Percentiles rank a stretch among this genome's conserved stretches.
phyloP scores from a whole-genome alignment of 2,797 vertebrate species.

The Hemibagrus guttatus region DNA sequence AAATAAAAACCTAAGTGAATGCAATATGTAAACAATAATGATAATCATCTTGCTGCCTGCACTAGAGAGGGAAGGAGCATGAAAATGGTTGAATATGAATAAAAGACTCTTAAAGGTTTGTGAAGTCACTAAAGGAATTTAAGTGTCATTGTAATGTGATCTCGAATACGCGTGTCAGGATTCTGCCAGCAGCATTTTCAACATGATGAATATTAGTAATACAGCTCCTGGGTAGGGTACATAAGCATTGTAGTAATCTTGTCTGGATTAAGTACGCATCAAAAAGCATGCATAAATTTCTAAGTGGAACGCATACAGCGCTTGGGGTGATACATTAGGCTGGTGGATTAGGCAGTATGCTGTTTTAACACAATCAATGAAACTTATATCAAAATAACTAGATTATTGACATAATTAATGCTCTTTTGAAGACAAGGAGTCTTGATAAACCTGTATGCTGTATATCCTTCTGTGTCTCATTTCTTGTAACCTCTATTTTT shows the following conservation, averaged over 20 bases:
- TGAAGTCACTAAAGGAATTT: slow-evolving; percentile 7
- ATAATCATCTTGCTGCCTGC: neutral
- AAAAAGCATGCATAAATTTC: neutral
- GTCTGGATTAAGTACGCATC: neutral
- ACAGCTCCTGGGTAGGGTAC: neutral
- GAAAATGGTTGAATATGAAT: neutral
- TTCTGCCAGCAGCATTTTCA: neutral
- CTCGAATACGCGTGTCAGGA: slow-evolving; percentile 3
- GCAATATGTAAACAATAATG: neutral
- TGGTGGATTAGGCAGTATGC: neutral
- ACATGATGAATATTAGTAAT: slow-evolving; percentile 17
- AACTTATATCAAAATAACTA: neutral
- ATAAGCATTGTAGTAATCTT: neutral
- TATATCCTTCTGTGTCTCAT: neutral
- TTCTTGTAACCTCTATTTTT: neutral
- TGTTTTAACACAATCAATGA: neutral
- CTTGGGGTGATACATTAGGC: neutral
- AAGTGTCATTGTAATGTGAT: slow-evolving; percentile 4
- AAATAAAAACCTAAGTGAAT: neutral
- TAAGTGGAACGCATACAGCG: neutral
- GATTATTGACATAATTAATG: neutral
- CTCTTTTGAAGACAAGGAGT: neutral
- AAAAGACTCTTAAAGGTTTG: neutral
- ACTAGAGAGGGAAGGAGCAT: neutral
- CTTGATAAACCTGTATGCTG: neutral